Base-by-base conservation (phyloP, 2,888 invertebrate genomes). In the Pecten maximus region DNA sequence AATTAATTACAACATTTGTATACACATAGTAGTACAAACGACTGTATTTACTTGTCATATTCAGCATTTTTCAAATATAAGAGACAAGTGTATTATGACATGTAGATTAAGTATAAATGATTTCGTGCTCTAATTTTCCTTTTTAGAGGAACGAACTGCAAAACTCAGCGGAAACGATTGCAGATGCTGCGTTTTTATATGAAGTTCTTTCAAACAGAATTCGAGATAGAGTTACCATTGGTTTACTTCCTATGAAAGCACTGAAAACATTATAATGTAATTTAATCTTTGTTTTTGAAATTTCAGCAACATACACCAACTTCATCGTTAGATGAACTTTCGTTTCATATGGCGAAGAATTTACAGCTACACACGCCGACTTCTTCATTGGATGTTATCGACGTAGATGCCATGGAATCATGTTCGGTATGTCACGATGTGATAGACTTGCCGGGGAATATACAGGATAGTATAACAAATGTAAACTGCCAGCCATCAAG, bases 281-380 rank as follows among this genome's bases (percentile, higher is more conserved):
- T 44, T 44, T 44, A 10, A 44, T 44, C 12, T 44, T 44, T 44
- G 8, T 44, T 10, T 44, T 60, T n/a, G 23, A 16, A 4, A 16
- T 60, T 60, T 60, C n/a, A 60, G 60, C 60, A 60, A 60, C 60
- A 60, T 8, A 60, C 60, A n/a, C 60, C 60, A n/a, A 60, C 60
- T 23, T n/a, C 60, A n/a, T 60, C 60, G 60, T 60, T 60, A 60
- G 60, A 60, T 16, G 60, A 60, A 60, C 2, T 60, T 16, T 60
- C 60, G 23, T 60, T 60, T 23, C 23, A 44, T 44, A 6, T 60
- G n/a, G 23, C 60, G 8, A 60, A 60, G 60, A 60, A 60, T 60
- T 35, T 74, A 1, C 35, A 74, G 28, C 28, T 35, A 74, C 74
- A 74, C 35, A 74, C 74, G 12, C 74, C 74, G 35, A 74, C 74